phyloP scores from a whole-genome alignment of 2,888 invertebrate species.

The Cephus sareptanus region DNA sequence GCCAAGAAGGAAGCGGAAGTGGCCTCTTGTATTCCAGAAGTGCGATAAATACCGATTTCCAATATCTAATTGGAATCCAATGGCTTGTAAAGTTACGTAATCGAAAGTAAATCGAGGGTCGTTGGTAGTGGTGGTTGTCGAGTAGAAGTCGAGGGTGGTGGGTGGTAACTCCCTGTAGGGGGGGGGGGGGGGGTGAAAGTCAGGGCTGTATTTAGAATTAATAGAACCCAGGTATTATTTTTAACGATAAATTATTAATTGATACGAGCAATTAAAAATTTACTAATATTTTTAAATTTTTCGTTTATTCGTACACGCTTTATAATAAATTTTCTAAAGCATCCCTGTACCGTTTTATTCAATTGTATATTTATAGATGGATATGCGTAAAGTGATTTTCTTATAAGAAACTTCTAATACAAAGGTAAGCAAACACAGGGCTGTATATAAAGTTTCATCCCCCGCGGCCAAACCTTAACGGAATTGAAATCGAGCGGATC shows the following conservation, averaged over 20 bases:
- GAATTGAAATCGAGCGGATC: neutral
- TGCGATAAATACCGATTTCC: conserved; percentile 22
- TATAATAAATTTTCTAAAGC: neutral
- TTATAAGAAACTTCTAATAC: neutral
- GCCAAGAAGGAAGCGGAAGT: conserved; percentile 8
- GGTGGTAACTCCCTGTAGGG: neutral
- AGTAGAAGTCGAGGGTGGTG: conserved; percentile 2
- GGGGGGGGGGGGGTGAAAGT: neutral
- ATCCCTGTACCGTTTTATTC: neutral
- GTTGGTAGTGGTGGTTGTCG: conserved; percentile 2
- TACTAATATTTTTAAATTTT: neutral
- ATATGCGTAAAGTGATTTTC: neutral
- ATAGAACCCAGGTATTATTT: neutral
- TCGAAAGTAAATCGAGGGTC: conserved; percentile 18
- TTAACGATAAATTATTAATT: neutral
- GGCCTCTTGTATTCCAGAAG: conserved; percentile 14
- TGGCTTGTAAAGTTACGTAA: conserved; percentile 22
- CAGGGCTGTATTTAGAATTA: neutral
- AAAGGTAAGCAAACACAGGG: neutral
- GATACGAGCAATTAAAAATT: neutral
- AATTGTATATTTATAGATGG: neutral
- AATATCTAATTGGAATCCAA: conserved; percentile 25
- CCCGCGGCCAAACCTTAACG: neutral
- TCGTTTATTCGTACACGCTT: neutral
- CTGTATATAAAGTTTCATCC: neutral